Percentiles rank a stretch among this genome's conserved stretches.
These are phyloP conservation scores for Lepilemur septentrionalis DNA, from an alignment of 2,797 vertebrate genomes.

Conservation along the genomic window DNA sequence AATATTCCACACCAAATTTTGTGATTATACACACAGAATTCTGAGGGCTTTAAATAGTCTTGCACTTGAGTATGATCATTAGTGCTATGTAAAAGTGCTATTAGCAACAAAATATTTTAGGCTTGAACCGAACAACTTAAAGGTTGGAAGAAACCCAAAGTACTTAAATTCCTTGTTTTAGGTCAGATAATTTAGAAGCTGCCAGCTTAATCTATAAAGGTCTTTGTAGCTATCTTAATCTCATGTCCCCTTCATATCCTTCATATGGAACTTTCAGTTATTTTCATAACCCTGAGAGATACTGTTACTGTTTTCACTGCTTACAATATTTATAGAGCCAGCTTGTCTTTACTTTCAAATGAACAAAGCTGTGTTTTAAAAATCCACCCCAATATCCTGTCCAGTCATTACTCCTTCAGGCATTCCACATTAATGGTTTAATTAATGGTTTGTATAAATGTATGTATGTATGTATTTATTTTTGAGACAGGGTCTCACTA, in stretches of 20 bases:
- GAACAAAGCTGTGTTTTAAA: neutral
- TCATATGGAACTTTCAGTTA: neutral
- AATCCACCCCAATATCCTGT: neutral
- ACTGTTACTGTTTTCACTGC: neutral
- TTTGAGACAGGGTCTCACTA: no score
- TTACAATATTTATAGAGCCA: neutral
- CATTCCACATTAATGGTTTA: neutral
- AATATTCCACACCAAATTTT: constrained; percentile 12
- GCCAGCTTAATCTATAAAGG: neutral
- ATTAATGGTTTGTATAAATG: neutral
- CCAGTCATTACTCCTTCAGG: neutral
- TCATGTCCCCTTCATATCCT: neutral
- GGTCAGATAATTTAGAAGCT: neutral
- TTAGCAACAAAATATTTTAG: neutral
- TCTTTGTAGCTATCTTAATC: neutral
- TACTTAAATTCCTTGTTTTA: neutral
- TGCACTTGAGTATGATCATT: neutral
- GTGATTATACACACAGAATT: constrained; percentile 7
- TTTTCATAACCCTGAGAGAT: neutral
- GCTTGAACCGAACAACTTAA: neutral
- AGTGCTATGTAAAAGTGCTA: neutral
- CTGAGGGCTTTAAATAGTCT: neutral
- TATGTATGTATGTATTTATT: neutral
- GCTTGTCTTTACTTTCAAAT: constrained; percentile 8
- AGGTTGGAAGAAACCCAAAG: neutral